Evolutionary conservation across 2,888 invertebrate genomes (phyloP).

Genomic region (Harpalus rubripes): DNA sequence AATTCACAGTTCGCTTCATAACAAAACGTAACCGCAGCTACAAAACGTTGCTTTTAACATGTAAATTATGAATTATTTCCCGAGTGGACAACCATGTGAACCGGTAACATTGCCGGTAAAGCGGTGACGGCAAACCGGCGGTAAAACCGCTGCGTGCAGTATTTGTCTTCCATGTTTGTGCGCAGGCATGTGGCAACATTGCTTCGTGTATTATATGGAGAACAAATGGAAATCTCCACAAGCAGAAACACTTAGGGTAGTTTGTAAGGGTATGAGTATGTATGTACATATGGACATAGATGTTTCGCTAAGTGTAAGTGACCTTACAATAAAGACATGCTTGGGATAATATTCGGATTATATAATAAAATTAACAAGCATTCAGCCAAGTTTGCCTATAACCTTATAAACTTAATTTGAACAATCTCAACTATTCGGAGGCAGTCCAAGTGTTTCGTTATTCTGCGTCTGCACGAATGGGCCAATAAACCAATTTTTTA

Average conservation of each 20-base stretch:
- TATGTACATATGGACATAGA: not conserved
- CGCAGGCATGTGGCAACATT: slow-evolving; percentile 28
- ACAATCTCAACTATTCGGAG: not conserved
- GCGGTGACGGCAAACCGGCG: slow-evolving; percentile 10
- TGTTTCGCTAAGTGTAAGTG: not conserved
- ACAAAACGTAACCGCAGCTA: slow-evolving; percentile 27
- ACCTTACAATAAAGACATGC: not conserved
- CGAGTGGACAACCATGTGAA: slow-evolving; percentile 49
- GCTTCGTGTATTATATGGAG: slow-evolving; percentile 8
- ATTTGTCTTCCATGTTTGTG: slow-evolving; percentile 10
- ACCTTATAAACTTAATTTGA: not conserved
- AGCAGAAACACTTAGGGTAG: not conserved
- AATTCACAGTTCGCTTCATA: slow-evolving; percentile 48
- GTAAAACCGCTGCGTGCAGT: slow-evolving; percentile 16
- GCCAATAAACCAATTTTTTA: too few species aligned
- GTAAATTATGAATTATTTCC: slow-evolving; percentile 56
- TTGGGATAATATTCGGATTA: not conserved
- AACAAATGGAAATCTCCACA: slow-evolving; percentile 16
- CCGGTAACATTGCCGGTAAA: slow-evolving; percentile 48
- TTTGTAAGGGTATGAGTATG: not conserved
- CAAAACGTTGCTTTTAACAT: slow-evolving; percentile 56
- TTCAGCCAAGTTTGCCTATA: not conserved
- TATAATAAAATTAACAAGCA: not conserved
- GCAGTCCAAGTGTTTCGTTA: not conserved
- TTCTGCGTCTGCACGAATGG: too few species aligned